phyloP scores from a whole-genome alignment of 2,797 vertebrate species.

The Anas flavirostris region DNA sequence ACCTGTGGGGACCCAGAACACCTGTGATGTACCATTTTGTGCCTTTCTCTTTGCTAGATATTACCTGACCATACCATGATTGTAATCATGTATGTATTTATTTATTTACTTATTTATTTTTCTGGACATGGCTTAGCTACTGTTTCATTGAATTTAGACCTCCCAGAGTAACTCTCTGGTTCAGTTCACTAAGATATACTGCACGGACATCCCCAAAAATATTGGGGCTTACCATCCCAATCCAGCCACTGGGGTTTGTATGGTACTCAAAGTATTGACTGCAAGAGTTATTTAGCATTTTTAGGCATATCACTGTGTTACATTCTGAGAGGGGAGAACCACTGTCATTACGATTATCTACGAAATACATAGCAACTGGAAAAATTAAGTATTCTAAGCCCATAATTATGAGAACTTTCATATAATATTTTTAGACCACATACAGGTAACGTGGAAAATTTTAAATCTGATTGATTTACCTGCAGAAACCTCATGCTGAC shows the following conservation, averaged over 20 bases:
- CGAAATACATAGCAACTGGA: not conserved
- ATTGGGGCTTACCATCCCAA: not conserved
- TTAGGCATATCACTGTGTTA: not conserved
- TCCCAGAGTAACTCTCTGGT: not conserved
- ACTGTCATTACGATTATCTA: not conserved
- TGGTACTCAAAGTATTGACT: not conserved
- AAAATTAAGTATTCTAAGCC: not conserved
- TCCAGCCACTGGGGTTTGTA: not conserved
- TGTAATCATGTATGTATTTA: not conserved
- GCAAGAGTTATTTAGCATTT: not conserved
- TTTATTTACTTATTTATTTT: not conserved
- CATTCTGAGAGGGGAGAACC: not conserved
- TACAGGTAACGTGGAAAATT: not conserved
- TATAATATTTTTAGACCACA: not conserved
- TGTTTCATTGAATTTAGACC: not conserved
- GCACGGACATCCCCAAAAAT: not conserved
- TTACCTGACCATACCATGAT: not conserved
- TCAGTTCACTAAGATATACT: not conserved
- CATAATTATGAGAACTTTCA: not conserved
- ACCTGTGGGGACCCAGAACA: not conserved
- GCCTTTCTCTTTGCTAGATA: not conserved
- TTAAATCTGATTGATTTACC: not conserved
- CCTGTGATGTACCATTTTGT: accelerated
- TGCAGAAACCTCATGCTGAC: not conserved
- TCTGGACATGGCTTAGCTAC: not conserved